phyloP scores from a whole-genome alignment of 2,113 vertebrate genomes.

The Probosciger aterrimus region DNA sequence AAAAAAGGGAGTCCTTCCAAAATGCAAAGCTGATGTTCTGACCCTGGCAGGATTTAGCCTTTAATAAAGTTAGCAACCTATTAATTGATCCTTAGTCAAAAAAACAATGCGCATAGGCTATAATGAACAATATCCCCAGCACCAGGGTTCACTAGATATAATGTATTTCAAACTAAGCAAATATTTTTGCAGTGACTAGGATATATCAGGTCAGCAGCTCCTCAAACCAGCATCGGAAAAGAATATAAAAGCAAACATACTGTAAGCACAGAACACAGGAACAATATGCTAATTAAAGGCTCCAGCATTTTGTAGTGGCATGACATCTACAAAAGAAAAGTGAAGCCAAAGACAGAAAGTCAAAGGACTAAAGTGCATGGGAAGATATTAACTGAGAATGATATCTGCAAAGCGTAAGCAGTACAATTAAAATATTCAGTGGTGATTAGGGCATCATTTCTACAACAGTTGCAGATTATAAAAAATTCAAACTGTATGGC shows the following conservation, averaged over 20 bases:
- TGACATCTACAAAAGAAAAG: background rate
- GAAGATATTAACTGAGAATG: background rate
- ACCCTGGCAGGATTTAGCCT: background rate
- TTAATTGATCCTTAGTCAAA: background rate
- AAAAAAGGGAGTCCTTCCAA: background rate
- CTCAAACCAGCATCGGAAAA: background rate
- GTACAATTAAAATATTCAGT: background rate
- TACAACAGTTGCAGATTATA: background rate
- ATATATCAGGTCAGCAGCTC: background rate
- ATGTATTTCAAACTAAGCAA: background rate
- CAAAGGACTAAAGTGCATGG: conserved; percentile 15
- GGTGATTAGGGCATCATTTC: background rate
- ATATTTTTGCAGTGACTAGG: background rate
- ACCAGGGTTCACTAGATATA: background rate
- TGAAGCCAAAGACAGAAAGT: conserved; percentile 5
- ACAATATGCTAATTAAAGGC: background rate
- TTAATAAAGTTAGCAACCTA: background rate
- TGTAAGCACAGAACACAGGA: background rate
- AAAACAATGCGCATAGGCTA: background rate
- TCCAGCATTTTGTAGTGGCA: background rate
- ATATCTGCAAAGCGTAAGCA: background rate
- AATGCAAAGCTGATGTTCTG: background rate
- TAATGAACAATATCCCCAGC: background rate
- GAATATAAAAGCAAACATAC: background rate
- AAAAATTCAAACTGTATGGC: background rate